Conservation (phyloP, 30 jellyfish, hydroid and myxozoan genomes). For the Pseudorhiza aurosa region DNA sequence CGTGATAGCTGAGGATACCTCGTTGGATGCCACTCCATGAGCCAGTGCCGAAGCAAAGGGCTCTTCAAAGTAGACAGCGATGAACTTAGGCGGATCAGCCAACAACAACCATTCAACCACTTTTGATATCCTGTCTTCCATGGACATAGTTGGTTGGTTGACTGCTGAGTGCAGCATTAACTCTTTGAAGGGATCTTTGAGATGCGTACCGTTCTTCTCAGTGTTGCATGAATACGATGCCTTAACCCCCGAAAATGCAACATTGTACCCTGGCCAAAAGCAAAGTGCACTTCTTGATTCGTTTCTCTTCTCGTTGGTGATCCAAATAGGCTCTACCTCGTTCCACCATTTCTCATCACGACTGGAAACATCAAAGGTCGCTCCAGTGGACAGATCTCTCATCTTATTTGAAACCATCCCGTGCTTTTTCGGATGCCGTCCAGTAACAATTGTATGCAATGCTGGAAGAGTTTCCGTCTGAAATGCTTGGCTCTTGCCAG, state of each 20-base stretch:
- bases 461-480: constrained; percentile 94
- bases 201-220: constrained; percentile 45
- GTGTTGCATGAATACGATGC: constrained; percentile 36
- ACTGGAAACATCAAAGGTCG: constrained; percentile 63
- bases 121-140: constrained; percentile 66
- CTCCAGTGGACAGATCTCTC: constrained; percentile 60
- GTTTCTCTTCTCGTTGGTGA: constrained; percentile 69
- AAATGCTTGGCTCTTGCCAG: constrained; percentile 68
- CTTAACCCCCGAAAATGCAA: constrained; percentile 6
- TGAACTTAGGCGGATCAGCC: constrained; percentile 81
- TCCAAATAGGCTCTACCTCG: constrained; percentile 94
- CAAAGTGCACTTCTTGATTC: constrained; percentile 84
- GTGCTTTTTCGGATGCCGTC: constrained; percentile 85
- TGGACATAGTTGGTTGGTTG: constrained; percentile 56
- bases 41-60: constrained; percentile 71
- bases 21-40: constrained; percentile 70
- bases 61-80: constrained; percentile 95
- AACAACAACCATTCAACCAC: constrained; percentile 72
- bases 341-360: constrained; percentile 85
- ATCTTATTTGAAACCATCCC: constrained; percentile 92
- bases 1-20: constrained; percentile 49
- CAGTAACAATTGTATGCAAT: constrained; percentile 87
- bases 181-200: constrained; percentile 84
- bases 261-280: constrained; percentile 97
- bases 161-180: constrained; percentile 46